Evolutionary conservation across 2,113 vertebrate species (phyloP).

Genomic region (Prochilodus magdalenae): DNA sequence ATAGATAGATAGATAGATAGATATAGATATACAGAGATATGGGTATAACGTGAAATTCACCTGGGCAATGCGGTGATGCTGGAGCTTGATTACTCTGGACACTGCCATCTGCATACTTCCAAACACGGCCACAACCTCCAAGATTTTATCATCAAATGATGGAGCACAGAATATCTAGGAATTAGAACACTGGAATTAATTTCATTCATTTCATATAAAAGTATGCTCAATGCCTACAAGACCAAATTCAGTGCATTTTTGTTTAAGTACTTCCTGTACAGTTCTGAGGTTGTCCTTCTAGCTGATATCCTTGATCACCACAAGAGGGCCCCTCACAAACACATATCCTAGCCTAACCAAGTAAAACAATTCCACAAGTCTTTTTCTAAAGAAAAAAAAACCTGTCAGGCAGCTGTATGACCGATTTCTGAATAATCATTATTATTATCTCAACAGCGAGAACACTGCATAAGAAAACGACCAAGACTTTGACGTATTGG

Average conservation of each 20-base stretch:
- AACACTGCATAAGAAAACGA: neutral
- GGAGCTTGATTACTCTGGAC: conserved; percentile 95
- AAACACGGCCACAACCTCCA: conserved; percentile 96
- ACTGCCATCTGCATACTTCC: conserved; percentile 99
- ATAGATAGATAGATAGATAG: too few relatives aligned
- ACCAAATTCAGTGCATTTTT: neutral
- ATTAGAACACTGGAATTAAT: neutral
- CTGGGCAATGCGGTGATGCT: conserved; percentile 97
- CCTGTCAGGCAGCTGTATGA: neutral
- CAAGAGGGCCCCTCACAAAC: neutral
- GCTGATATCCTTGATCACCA: neutral
- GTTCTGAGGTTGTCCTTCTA: neutral
- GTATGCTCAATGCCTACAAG: neutral
- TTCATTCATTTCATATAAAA: neutral
- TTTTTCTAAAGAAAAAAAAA: neutral
- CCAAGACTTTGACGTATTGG: neutral
- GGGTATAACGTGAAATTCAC: conserved; percentile 67
- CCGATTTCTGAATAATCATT: neutral
- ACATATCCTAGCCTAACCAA: neutral
- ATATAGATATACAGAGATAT: neutral
- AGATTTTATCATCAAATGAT: conserved; percentile 96
- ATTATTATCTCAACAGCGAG: neutral
- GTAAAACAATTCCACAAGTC: neutral
- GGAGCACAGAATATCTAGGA: conserved; percentile 94
- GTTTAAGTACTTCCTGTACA: neutral